Evolutionary conservation across 2,113 vertebrate genomes (phyloP).

Genomic region (Cavia aperea): DNA sequence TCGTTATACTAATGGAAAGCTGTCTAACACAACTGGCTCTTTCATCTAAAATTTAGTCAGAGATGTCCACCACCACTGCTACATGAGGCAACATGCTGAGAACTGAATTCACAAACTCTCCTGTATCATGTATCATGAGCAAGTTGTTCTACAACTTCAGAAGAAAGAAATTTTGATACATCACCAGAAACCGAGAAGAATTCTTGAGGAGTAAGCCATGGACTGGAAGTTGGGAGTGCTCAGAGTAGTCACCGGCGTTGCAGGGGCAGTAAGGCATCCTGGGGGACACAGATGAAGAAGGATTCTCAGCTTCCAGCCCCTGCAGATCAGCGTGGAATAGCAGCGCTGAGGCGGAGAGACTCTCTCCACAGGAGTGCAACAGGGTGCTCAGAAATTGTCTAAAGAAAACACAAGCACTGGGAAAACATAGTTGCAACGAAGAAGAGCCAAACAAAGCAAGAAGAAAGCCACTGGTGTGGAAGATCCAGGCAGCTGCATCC

Average conservation of each 20-base stretch:
- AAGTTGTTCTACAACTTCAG: background rate
- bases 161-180: background rate
- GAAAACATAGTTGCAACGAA: slow-evolving; percentile 81
- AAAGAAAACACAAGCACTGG: slow-evolving; percentile 86
- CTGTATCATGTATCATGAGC: background rate
- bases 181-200: background rate
- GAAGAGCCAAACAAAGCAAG: slow-evolving; percentile 82
- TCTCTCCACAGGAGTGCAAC: slow-evolving; percentile 44
- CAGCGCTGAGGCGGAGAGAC: slow-evolving; percentile 36
- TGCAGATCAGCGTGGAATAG: slow-evolving; percentile 76
- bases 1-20: background rate
- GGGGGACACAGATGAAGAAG: slow-evolving; percentile 45
- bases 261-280: background rate
- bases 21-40: background rate
- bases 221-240: background rate
- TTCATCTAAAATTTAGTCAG: background rate
- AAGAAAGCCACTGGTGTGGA: slow-evolving; percentile 76
- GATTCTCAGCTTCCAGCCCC: slow-evolving; percentile 70
- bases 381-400: slow-evolving; percentile 72
- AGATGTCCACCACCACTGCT: background rate
- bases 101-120: background rate
- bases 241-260: background rate
- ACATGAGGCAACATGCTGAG: background rate
- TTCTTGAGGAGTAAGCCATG: slow-evolving; percentile 28
- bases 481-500: slow-evolving; percentile 59